phyloP scores from a whole-genome alignment of 1,140 invertebrate species.

The Zaprionus nigranus region DNA sequence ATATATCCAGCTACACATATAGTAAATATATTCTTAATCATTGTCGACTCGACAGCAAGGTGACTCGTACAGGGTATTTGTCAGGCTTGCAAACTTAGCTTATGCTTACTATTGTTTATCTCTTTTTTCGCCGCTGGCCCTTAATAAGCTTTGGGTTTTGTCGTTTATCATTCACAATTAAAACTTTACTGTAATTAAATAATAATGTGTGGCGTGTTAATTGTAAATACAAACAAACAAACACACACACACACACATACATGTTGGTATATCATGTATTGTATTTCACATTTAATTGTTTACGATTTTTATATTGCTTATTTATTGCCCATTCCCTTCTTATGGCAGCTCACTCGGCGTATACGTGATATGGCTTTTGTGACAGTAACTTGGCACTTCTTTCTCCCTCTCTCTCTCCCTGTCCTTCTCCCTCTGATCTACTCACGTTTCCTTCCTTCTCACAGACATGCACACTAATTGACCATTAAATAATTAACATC shows the following conservation, averaged over 20 bases:
- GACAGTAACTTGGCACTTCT: not conserved
- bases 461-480: slow-evolving; percentile 51
- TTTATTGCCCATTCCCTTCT: slow-evolving; percentile 1
- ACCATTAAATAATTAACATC: slow-evolving; percentile 68
- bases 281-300: slow-evolving; percentile 8
- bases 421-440: too few species aligned
- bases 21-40: too few species aligned
- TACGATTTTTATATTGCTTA: slow-evolving; percentile 21
- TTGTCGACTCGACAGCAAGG: too few species aligned
- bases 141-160: slow-evolving; percentile 33
- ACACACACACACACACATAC: not conserved
- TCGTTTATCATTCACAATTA: slow-evolving; percentile 51
- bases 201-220: slow-evolving; percentile 46
- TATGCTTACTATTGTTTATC: not conserved
- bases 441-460: not conserved
- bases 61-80: slow-evolving; percentile 16
- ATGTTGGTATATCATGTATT: not conserved
- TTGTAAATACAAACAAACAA: slow-evolving; percentile 8
- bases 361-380: slow-evolving; percentile 30
- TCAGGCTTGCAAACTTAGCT: not conserved
- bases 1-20: not conserved
- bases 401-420: too few species aligned
- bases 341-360: not conserved
- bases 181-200: slow-evolving; percentile 59
- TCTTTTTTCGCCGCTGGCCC: slow-evolving; percentile 37